These are phyloP conservation scores for Drymonia ruficornis DNA, from an alignment of 2,888 invertebrate genomes.

Conservation along the genomic window DNA sequence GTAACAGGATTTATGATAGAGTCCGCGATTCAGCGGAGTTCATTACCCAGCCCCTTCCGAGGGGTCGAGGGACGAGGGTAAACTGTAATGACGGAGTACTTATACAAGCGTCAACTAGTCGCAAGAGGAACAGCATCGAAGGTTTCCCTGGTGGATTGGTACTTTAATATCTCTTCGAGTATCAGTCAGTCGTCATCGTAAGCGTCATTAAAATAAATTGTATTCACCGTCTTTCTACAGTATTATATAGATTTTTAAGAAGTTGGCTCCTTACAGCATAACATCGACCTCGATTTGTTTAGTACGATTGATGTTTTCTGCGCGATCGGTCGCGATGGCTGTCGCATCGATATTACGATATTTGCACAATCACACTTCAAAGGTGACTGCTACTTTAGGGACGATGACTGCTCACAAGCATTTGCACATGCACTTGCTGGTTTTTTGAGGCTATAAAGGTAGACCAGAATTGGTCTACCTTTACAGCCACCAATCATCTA, in stretches of 20 bases:
- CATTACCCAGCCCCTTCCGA: slow-evolving; percentile 37
- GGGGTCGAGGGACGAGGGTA: slow-evolving; percentile 1
- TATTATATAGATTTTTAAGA: too few species aligned
- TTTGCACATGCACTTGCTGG: too few species aligned
- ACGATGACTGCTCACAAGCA: neutral
- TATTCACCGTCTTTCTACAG: too few species aligned
- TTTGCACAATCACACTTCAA: slow-evolving; percentile 62
- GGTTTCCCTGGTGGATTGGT: too few species aligned
- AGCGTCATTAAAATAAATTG: too few species aligned
- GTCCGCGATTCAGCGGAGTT: slow-evolving; percentile 41
- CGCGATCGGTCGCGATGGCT: slow-evolving; percentile 62
- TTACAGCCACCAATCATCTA: too few species aligned
- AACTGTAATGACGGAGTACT: neutral
- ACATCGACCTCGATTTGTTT: slow-evolving; percentile 27
- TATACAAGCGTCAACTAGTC: too few species aligned
- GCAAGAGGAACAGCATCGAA: too few species aligned
- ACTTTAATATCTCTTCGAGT: too few species aligned
- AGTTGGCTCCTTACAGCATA: slow-evolving; percentile 27
- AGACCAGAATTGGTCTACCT: too few species aligned
- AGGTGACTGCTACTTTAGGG: neutral
- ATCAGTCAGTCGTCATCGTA: too few species aligned
- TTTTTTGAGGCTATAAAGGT: neutral
- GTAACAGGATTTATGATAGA: slow-evolving; percentile 50
- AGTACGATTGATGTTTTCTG: slow-evolving; percentile 70
- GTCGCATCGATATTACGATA: slow-evolving; percentile 59